These are phyloP conservation scores for Etheostoma spectabile DNA, from an alignment of 2,113 vertebrate genomes.

Conservation along the genomic window DNA sequence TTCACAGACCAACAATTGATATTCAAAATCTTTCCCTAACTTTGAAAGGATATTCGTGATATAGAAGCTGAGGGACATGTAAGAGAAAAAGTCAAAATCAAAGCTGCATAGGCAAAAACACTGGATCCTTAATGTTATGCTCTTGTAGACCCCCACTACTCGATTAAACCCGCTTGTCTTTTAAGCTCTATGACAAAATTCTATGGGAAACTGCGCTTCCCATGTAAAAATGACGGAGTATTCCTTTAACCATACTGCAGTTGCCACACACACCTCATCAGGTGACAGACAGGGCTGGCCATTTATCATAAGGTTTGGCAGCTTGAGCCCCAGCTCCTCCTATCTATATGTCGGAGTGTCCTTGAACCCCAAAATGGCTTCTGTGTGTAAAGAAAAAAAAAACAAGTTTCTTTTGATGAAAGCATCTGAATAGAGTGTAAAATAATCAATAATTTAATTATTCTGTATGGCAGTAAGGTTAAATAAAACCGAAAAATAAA, in stretches of 20 bases:
- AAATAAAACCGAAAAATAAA: constrained; percentile 15
- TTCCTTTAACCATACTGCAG: not conserved
- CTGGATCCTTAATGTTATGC: not conserved
- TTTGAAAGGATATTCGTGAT: constrained; percentile 9
- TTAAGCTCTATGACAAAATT: not conserved
- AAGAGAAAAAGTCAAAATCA: not conserved
- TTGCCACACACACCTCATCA: not conserved
- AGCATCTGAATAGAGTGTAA: not conserved
- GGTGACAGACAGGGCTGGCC: not conserved
- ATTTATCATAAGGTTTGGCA: constrained; percentile 27
- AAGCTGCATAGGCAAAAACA: not conserved
- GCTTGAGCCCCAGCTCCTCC: constrained; percentile 11
- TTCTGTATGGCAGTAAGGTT: constrained; percentile 14
- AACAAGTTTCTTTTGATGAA: not conserved
- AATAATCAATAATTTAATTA: constrained; percentile 9
- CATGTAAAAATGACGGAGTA: not conserved
- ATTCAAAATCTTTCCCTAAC: not conserved
- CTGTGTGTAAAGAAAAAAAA: not conserved
- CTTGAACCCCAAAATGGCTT: not conserved
- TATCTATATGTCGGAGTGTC: constrained; percentile 12
- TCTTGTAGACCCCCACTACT: not conserved
- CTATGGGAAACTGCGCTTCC: not conserved
- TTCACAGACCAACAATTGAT: constrained; percentile 4
- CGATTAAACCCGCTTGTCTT: no score
- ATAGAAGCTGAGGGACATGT: not conserved